These are phyloP conservation scores for Clytia hemisphaerica DNA, from an alignment of 30 jellyfish, hydroid and myxozoan genomes.

Conservation along the genomic window DNA sequence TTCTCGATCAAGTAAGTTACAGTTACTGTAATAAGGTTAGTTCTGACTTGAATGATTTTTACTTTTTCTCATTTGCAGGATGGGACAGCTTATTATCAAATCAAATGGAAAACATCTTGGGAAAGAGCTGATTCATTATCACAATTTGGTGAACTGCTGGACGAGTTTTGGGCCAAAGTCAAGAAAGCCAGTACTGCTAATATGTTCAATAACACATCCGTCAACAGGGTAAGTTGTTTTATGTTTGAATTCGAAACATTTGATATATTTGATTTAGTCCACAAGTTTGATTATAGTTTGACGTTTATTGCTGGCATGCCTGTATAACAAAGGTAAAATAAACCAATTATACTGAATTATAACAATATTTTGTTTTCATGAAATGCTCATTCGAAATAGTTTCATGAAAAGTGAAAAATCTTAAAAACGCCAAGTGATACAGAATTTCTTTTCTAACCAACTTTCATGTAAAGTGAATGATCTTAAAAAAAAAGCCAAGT, in stretches of 20 bases:
- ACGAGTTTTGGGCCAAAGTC: constrained; percentile 23
- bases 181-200: constrained; percentile 15
- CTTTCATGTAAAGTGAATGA: too few relatives aligned
- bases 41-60: too few relatives aligned
- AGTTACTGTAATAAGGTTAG: too few relatives aligned
- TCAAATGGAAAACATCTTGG: constrained; percentile 43
- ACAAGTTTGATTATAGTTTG: background rate
- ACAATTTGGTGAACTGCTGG: constrained; percentile 8
- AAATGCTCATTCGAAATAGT: too few relatives aligned
- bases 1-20: too few relatives aligned
- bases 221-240: constrained; percentile 1
- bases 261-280: background rate
- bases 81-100: constrained; percentile 42
- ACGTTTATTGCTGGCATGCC: background rate
- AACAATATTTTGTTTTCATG: too few relatives aligned
- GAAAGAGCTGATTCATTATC: constrained; percentile 30
- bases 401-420: too few relatives aligned
- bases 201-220: constrained; percentile 15
- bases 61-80: too few relatives aligned
- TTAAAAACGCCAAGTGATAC: too few relatives aligned
- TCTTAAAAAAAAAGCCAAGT: too few relatives aligned
- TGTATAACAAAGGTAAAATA: background rate
- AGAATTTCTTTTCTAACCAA: too few relatives aligned
- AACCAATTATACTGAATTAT: background rate
- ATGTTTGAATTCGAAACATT: background rate